Percentiles rank a stretch among this genome's conserved stretches.
Evolutionary conservation across 35 echinoderm and acorn worm species (phyloP).

Genomic region (Strongylocentrotus purpuratus): DNA sequence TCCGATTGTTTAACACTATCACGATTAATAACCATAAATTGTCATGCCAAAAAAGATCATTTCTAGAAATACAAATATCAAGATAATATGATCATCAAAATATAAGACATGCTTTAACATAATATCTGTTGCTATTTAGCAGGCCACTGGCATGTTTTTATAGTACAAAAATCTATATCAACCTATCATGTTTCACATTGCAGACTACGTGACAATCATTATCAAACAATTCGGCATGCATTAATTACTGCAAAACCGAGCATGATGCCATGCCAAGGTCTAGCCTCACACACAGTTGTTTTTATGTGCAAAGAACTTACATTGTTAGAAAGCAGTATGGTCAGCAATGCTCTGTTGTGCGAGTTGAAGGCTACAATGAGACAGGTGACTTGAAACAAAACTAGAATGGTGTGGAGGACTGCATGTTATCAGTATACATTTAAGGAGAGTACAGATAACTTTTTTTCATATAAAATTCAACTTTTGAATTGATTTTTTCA

Average conservation of each 20-base stretch:
- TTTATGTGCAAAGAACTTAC: conserved; percentile 60
- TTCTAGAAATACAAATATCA: too few relatives aligned
- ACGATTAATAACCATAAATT: background rate
- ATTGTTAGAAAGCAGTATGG: conserved; percentile 94
- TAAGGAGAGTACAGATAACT: background rate
- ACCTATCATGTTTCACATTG: too few relatives aligned
- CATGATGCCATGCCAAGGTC: background rate
- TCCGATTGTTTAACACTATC: background rate
- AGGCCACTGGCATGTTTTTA: too few relatives aligned
- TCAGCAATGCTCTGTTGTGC: conserved; percentile 87
- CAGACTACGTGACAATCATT: too few relatives aligned
- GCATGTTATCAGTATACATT: background rate
- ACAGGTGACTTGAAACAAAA: conserved; percentile 86
- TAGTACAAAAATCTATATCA: too few relatives aligned
- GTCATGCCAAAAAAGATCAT: background rate
- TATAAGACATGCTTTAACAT: background rate
- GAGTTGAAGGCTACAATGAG: conserved; percentile 92
- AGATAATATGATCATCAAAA: background rate
- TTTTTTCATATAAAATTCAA: background rate
- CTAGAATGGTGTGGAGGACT: conserved; percentile 88
- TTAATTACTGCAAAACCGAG: background rate
- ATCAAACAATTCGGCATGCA: background rate
- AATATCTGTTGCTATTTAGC: too few relatives aligned
- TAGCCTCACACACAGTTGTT: background rate
- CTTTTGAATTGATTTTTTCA: background rate